These are phyloP conservation scores for Microctonus aethiopoides DNA, from an alignment of 2,888 invertebrate species.

Conservation along the genomic window DNA sequence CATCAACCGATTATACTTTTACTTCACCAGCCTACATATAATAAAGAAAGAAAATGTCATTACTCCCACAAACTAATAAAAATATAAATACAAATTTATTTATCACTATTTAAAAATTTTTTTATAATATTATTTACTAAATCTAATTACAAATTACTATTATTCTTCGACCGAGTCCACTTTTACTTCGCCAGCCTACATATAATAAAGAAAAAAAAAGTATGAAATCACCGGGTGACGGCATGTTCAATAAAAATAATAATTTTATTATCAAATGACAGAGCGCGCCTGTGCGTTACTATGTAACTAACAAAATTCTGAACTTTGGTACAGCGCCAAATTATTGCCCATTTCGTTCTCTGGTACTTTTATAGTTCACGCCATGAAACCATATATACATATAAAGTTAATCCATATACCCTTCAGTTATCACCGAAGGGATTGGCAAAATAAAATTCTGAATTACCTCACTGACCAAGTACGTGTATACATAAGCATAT, in stretches of 20 bases:
- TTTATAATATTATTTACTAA: too few species aligned
- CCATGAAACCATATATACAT: slow-evolving; percentile 29
- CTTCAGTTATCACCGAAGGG: not conserved
- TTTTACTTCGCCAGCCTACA: not conserved
- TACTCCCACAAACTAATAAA: too few species aligned
- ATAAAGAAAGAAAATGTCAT: not conserved
- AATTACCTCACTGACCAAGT: not conserved
- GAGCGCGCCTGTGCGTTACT: slow-evolving; percentile 37
- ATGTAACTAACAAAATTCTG: slow-evolving; percentile 57
- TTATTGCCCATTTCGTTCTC: slow-evolving; percentile 48
- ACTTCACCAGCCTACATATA: not conserved
- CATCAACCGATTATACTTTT: too few species aligned
- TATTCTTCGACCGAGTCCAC: too few species aligned
- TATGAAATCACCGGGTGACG: not conserved
- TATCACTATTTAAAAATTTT: too few species aligned
- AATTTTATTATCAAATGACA: slow-evolving; percentile 51
- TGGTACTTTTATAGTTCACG: slow-evolving; percentile 47
- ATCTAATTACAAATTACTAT: too few species aligned
- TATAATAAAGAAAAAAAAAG: not conserved
- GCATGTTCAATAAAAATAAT: slow-evolving; percentile 36
- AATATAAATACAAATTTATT: too few species aligned
- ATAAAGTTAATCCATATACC: not conserved
- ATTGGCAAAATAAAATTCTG: not conserved
- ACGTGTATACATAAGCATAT: not conserved
- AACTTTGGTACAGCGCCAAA: slow-evolving; percentile 59